Evolutionary conservation across 2,797 vertebrate species (phyloP).

Genomic region (Orestias chungarensis): DNA sequence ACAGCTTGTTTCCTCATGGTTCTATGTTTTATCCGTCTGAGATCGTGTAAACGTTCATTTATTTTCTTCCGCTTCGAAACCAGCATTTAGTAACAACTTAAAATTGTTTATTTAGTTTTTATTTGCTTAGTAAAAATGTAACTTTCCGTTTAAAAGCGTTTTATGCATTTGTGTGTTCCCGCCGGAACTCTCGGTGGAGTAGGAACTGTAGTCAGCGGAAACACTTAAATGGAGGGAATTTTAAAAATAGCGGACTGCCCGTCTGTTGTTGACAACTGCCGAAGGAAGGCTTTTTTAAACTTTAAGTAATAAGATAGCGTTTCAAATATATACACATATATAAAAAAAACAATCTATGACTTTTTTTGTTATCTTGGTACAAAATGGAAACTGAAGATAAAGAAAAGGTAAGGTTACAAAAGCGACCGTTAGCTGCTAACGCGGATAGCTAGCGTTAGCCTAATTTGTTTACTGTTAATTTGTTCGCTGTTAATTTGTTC

Average conservation of each 20-base stretch:
- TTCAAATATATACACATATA: not conserved
- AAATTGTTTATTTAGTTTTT: not conserved
- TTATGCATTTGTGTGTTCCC: not conserved
- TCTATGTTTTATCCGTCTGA: not conserved
- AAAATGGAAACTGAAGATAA: slow-evolving; percentile 71
- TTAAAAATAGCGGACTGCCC: slow-evolving; percentile 65
- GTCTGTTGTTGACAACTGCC: not conserved
- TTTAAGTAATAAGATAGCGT: not conserved
- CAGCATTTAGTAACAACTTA: not conserved
- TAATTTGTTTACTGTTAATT: slow-evolving; percentile 26
- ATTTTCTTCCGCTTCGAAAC: not conserved
- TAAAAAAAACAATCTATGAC: not conserved
- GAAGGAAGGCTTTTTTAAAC: rapidly evolving
- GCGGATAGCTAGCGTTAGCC: slow-evolving; percentile 43
- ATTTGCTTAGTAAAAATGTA: not conserved
- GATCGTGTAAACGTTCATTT: not conserved
- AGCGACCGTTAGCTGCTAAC: slow-evolving; percentile 16
- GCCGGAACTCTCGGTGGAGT: not conserved
- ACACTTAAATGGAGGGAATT: slow-evolving; percentile 77
- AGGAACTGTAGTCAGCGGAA: slow-evolving; percentile 57
- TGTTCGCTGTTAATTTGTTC: too few relatives aligned
- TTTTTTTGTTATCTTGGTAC: not conserved
- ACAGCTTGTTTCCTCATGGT: not conserved
- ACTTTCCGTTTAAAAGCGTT: not conserved
- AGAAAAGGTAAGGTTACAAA: slow-evolving; percentile 68